Evolutionary conservation across 2,797 vertebrate species (phyloP).

Genomic region (Tokudaia muenninki): DNA sequence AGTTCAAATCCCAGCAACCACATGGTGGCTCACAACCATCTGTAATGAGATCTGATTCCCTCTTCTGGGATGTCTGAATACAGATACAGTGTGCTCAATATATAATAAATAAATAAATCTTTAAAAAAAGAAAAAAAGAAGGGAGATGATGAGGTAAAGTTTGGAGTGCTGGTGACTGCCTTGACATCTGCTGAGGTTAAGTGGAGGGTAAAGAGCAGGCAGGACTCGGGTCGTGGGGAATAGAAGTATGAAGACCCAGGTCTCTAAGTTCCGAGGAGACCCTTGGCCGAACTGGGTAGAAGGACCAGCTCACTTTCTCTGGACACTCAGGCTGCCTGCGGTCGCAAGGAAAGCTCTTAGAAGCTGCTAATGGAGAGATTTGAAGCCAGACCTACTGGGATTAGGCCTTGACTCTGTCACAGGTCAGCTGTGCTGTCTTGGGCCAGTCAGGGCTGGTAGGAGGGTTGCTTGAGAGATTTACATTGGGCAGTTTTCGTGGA

Average conservation of each 20-base stretch:
- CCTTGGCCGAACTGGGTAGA: neutral
- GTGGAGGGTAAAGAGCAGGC: neutral
- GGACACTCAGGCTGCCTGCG: neutral
- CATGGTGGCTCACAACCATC: too few relatives aligned
- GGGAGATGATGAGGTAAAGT: neutral
- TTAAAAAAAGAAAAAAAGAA: too few relatives aligned
- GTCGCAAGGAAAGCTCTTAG: neutral
- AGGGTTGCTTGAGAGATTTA: neutral
- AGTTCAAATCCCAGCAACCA: too few relatives aligned
- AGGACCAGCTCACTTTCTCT: neutral
- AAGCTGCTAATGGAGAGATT: slow-evolving; percentile 3
- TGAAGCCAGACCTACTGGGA: neutral
- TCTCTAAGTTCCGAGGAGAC: neutral
- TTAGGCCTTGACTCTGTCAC: neutral
- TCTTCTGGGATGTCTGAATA: too few relatives aligned
- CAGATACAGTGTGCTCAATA: too few relatives aligned
- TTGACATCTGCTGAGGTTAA: neutral
- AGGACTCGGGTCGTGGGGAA: too few relatives aligned
- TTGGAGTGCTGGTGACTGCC: neutral
- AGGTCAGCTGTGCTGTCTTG: neutral
- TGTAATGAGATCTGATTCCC: too few relatives aligned
- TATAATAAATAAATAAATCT: too few relatives aligned
- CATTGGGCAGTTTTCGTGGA: neutral
- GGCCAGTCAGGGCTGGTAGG: neutral
- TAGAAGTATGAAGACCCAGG: neutral